phyloP scores from a whole-genome alignment of 2,113 vertebrate genomes.

The Opisthocomus hoazin region DNA sequence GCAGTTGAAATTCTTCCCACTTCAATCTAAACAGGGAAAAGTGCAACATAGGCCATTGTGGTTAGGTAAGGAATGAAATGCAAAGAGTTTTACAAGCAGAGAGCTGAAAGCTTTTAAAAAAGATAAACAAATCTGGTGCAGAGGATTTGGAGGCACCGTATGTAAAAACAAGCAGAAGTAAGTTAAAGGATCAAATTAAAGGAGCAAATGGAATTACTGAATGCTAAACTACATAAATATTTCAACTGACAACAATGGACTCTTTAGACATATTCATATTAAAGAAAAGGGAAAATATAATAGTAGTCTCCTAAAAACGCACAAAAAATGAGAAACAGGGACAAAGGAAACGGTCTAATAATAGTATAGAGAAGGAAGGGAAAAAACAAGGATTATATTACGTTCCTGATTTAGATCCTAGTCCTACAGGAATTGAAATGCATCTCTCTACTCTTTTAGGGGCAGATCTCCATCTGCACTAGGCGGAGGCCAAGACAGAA shows the following conservation, averaged over 20 bases:
- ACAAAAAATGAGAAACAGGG: constrained; percentile 49
- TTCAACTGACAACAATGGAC: constrained; percentile 52
- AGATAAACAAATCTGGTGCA: constrained; percentile 52
- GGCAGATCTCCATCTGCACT: background rate
- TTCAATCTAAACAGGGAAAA: constrained; percentile 62
- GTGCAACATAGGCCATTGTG: constrained; percentile 59
- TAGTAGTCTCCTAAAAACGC: constrained; percentile 46
- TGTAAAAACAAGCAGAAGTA: constrained; percentile 67
- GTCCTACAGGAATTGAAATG: background rate
- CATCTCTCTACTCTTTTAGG: background rate
- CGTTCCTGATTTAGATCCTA: background rate
- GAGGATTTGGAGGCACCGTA: constrained; percentile 42
- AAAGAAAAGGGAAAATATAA: constrained; percentile 52
- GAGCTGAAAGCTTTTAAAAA: constrained; percentile 62
- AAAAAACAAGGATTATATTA: constrained; percentile 24
- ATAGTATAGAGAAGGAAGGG: background rate
- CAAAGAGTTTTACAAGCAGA: constrained; percentile 67
- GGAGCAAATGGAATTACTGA: constrained; percentile 53
- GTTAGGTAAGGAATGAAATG: constrained; percentile 65
- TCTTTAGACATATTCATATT: constrained; percentile 38
- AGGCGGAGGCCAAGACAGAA: background rate
- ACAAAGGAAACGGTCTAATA: constrained; percentile 21
- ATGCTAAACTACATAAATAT: constrained; percentile 65
- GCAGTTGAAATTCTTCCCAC: constrained; percentile 61
- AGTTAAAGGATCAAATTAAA: constrained; percentile 62